A percentile compares a stretch with the other conserved stretches of the same genome.
Evolutionary conservation across 2,888 invertebrate genomes (phyloP).

Genomic region (Synergus gifuensis): DNA sequence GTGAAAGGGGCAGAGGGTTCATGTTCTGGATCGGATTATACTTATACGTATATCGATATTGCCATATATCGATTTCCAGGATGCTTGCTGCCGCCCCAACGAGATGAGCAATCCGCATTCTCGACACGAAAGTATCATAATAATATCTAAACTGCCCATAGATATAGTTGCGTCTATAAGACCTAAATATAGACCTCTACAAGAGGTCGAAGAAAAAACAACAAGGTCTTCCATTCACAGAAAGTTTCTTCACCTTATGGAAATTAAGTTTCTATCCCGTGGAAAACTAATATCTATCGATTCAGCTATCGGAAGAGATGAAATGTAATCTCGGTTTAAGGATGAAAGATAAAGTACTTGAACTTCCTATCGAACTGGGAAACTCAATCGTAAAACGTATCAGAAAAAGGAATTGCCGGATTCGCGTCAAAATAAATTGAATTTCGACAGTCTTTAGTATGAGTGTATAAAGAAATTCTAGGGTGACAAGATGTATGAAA

Average conservation of each 20-base stretch:
- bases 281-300: constrained; percentile 10
- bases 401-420: constrained; percentile 12
- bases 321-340: constrained; percentile 38
- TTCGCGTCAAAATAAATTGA: constrained; percentile 34
- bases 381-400: constrained; percentile 32
- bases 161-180: not conserved
- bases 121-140: not conserved
- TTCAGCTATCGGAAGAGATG: constrained; percentile 11
- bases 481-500: not conserved
- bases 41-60: constrained; percentile 7
- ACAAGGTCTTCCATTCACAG: not conserved
- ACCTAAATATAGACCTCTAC: not conserved
- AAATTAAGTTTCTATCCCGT: constrained; percentile 5
- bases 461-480: not conserved
- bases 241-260: constrained; percentile 6
- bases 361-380: constrained; percentile 19
- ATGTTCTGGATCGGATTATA: constrained; percentile 17
- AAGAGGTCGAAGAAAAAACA: not conserved
- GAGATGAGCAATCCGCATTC: not conserved
- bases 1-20: not conserved
- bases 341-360: constrained; percentile 36
- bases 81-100: too few species aligned
- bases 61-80: not conserved
- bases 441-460: constrained; percentile 22
- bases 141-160: not conserved